Evolutionary conservation across 2,888 invertebrate genomes (phyloP).

Genomic region (Barypeithes pellucidus): DNA sequence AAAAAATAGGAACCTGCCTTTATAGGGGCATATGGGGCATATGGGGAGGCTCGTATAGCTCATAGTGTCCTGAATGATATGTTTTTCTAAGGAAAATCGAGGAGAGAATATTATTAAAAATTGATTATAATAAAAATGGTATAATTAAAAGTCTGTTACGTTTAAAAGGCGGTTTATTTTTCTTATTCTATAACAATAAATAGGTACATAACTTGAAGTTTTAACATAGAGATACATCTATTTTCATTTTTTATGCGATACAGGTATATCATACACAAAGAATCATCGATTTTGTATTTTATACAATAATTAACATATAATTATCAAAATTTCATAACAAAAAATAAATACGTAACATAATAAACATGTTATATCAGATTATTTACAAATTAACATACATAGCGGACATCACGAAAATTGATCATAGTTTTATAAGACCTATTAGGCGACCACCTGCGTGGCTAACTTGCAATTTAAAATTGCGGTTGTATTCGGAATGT

Average conservation of each 20-base stretch:
- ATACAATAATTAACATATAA: slow-evolving; percentile 11
- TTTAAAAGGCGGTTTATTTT: slow-evolving; percentile 6
- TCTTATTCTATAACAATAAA: slow-evolving; percentile 44
- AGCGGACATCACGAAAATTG: slow-evolving; percentile 13
- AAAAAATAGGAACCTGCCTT: too few relatives aligned
- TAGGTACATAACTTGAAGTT: slow-evolving; percentile 41
- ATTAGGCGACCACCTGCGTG: not conserved
- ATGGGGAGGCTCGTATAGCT: too few relatives aligned
- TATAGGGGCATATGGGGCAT: too few relatives aligned
- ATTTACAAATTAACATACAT: slow-evolving; percentile 2
- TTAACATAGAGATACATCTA: slow-evolving; percentile 24
- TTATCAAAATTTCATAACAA: slow-evolving; percentile 9
- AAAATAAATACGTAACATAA: slow-evolving; percentile 20
- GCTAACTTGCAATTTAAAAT: too few relatives aligned
- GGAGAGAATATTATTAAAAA: too few relatives aligned
- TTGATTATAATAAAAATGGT: too few relatives aligned
- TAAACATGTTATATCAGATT: slow-evolving; percentile 1
- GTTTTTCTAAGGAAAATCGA: too few relatives aligned
- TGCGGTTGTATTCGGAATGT: too few relatives aligned
- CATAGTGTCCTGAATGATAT: too few relatives aligned
- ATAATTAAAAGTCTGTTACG: too few relatives aligned
- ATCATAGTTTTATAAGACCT: not conserved
- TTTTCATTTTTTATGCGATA: slow-evolving; percentile 18
- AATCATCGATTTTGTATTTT: slow-evolving; percentile 1
- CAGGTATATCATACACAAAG: not conserved